Evolutionary conservation across 2,888 invertebrate species (phyloP).

Genomic region (Xestia xanthographa): DNA sequence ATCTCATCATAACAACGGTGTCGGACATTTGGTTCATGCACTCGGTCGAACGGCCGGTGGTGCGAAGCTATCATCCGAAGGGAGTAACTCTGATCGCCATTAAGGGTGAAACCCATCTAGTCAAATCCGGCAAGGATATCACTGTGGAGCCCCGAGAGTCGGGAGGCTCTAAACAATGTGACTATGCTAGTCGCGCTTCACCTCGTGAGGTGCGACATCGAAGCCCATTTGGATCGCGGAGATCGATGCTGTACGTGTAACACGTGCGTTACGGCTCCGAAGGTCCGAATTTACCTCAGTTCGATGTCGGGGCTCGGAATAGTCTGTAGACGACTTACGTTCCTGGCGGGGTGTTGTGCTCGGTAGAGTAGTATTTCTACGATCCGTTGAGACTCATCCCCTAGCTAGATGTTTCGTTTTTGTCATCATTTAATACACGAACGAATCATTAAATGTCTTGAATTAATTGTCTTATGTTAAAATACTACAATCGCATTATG

Average conservation of each 20-base stretch:
- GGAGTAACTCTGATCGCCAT: constrained; percentile 89
- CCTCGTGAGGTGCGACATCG: constrained; percentile 77
- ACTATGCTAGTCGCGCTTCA: constrained; percentile 77
- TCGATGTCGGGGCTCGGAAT: constrained; percentile 90
- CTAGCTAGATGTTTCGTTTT: constrained; percentile 72
- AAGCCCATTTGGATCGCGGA: constrained; percentile 79
- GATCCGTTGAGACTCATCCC: constrained; percentile 92
- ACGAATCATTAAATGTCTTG: neutral
- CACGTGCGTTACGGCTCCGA: constrained; percentile 70
- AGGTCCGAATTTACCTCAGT: constrained; percentile 71
- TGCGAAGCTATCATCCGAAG: constrained; percentile 90
- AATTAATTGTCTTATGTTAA: neutral
- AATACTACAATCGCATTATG: neutral
- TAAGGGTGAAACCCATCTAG: constrained; percentile 90
- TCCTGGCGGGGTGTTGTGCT: constrained; percentile 88
- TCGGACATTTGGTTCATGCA: constrained; percentile 91
- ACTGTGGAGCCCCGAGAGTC: constrained; percentile 81
- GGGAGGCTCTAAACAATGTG: constrained; percentile 87
- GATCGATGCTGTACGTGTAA: constrained; percentile 70
- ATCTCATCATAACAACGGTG: constrained; percentile 91
- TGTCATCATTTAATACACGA: constrained; percentile 35
- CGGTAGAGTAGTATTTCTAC: constrained; percentile 80
- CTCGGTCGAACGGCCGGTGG: constrained; percentile 91
- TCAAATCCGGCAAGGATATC: constrained; percentile 86
- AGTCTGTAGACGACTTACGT: constrained; percentile 91